These are phyloP conservation scores for Neotoxoptera formosana DNA, from an alignment of 1,140 invertebrate genomes.

Conservation along the genomic window DNA sequence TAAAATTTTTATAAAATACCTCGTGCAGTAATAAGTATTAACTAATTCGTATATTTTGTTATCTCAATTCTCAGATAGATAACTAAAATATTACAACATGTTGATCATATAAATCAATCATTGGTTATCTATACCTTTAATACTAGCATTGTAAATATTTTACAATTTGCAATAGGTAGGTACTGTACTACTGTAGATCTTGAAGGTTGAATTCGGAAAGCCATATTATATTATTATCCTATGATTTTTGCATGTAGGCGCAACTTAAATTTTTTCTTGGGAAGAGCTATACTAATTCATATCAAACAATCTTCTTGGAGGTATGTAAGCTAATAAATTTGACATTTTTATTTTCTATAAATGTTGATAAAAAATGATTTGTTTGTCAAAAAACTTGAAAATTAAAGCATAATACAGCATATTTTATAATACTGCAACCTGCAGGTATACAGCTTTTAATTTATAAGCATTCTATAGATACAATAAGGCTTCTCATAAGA, in stretches of 20 bases:
- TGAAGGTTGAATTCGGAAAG: background rate
- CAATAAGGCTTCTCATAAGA: too few relatives aligned
- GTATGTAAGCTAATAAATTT: too few relatives aligned
- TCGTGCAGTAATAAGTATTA: background rate
- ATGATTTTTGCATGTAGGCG: background rate
- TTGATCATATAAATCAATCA: background rate
- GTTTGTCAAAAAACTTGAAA: too few relatives aligned
- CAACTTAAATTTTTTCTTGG: background rate
- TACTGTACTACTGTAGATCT: too few relatives aligned
- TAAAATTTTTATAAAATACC: background rate
- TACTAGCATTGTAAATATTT: background rate
- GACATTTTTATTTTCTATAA: too few relatives aligned
- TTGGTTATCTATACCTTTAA: background rate
- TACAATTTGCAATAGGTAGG: background rate
- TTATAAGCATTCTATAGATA: too few relatives aligned
- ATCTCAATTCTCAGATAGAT: background rate
- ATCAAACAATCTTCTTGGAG: background rate
- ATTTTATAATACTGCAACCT: too few relatives aligned
- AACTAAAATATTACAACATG: background rate
- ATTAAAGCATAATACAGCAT: too few relatives aligned
- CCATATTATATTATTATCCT: too few relatives aligned
- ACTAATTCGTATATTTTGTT: background rate
- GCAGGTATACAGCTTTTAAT: too few relatives aligned
- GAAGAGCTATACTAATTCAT: too few relatives aligned
- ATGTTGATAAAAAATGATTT: too few relatives aligned